Conservation (phyloP, 2,113 vertebrate genomes). For the Lanius ludovicianus region DNA sequence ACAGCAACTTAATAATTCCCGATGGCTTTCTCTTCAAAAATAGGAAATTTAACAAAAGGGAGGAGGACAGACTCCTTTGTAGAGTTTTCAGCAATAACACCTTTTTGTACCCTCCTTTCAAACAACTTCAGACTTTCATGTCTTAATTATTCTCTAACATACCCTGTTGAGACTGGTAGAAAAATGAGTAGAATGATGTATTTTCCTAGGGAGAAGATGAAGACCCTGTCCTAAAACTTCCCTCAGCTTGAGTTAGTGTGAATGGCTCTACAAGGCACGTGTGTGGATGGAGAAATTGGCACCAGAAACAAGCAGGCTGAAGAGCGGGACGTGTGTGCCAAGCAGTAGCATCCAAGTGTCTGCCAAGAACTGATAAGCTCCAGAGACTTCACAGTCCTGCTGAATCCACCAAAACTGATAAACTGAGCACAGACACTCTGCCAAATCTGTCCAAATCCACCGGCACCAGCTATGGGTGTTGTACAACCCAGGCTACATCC, state of each 20-base stretch:
- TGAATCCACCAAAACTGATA: background rate
- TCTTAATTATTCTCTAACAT: background rate
- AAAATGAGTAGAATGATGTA: background rate
- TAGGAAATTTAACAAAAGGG: background rate
- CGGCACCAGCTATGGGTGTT: background rate
- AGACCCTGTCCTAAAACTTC: background rate
- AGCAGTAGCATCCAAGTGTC: fast-evolving
- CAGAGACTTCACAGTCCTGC: background rate
- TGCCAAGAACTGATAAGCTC: background rate
- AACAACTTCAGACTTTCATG: background rate
- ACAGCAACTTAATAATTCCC: background rate
- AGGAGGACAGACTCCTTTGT: background rate
- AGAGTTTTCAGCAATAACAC: background rate
- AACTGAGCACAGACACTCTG: background rate
- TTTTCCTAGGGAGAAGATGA: background rate
- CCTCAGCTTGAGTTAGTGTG: background rate
- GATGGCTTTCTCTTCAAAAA: background rate
- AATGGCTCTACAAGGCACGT: background rate
- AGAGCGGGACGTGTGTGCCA: background rate
- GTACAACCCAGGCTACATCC: background rate
- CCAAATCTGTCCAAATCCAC: background rate
- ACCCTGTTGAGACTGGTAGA: background rate
- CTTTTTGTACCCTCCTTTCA: background rate
- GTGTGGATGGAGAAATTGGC: background rate
- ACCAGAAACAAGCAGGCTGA: background rate